phyloP scores from a whole-genome alignment of 2,888 invertebrate species.

The Alentia gelatinosa region DNA sequence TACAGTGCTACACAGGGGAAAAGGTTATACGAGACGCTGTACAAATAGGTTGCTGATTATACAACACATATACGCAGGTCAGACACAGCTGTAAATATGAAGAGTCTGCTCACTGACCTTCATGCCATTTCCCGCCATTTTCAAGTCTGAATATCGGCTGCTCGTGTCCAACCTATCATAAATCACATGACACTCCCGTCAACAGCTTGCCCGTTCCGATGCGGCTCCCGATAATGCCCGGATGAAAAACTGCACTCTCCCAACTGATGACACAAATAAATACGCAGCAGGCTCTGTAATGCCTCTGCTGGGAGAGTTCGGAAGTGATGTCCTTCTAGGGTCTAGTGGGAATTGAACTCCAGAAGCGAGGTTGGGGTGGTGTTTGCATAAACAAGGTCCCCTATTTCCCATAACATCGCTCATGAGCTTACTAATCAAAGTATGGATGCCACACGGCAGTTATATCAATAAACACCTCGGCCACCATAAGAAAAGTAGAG shows the following conservation, averaged over 20 bases:
- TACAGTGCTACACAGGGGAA: too few relatives aligned
- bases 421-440: background rate
- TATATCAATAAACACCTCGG: constrained; percentile 1
- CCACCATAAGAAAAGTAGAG: too few relatives aligned
- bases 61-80: too few relatives aligned
- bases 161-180: background rate
- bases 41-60: too few relatives aligned
- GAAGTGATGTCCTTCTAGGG: background rate
- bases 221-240: background rate
- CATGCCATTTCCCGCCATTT: background rate
- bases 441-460: background rate
- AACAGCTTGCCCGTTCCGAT: background rate
- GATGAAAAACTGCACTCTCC: background rate
- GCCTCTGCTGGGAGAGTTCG: background rate
- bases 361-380: background rate
- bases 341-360: background rate
- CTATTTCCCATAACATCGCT: too few relatives aligned
- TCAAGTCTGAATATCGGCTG: background rate
- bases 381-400: background rate
- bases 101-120: too few relatives aligned
- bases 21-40: too few relatives aligned
- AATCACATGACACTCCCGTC: background rate
- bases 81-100: too few relatives aligned
- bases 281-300: background rate
- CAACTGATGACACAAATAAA: background rate